Evolutionary conservation across 2,113 vertebrate genomes (phyloP).

Genomic region (Myotis brandtii): DNA sequence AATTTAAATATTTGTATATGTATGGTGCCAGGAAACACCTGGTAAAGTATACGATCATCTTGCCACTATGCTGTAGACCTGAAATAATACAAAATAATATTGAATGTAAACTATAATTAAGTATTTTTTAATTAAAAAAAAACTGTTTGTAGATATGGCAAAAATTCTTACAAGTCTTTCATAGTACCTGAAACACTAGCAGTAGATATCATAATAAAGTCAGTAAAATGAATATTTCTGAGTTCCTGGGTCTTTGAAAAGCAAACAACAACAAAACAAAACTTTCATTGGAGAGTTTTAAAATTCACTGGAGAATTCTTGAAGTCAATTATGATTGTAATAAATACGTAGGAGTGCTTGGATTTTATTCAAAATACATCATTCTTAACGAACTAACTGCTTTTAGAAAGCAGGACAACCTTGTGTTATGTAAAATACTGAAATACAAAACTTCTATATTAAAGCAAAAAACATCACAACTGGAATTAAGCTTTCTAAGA

Average conservation of each 20-base stretch:
- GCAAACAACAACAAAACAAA: not conserved
- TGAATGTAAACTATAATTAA: not conserved
- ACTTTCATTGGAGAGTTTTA: not conserved
- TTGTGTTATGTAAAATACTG: not conserved
- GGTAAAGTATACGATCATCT: not conserved
- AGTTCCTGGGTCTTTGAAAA: not conserved
- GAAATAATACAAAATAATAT: not conserved
- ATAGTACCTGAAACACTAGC: not conserved
- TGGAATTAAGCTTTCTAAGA: not conserved
- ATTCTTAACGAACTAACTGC: not conserved
- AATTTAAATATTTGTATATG: not conserved
- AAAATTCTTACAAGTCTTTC: not conserved
- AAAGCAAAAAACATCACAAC: not conserved
- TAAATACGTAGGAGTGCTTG: not conserved
- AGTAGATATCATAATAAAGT: not conserved
- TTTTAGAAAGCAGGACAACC: not conserved
- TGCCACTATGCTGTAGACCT: not conserved
- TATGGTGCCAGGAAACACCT: not conserved
- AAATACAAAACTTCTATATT: not conserved
- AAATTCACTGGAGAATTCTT: not conserved
- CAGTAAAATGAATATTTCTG: not conserved
- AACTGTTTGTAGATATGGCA: not conserved
- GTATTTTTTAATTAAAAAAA: not conserved
- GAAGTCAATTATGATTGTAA: not conserved
- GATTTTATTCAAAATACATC: not conserved